Evolutionary conservation across 2,797 vertebrate genomes (phyloP).

Genomic region (Pangasius macronema): DNA sequence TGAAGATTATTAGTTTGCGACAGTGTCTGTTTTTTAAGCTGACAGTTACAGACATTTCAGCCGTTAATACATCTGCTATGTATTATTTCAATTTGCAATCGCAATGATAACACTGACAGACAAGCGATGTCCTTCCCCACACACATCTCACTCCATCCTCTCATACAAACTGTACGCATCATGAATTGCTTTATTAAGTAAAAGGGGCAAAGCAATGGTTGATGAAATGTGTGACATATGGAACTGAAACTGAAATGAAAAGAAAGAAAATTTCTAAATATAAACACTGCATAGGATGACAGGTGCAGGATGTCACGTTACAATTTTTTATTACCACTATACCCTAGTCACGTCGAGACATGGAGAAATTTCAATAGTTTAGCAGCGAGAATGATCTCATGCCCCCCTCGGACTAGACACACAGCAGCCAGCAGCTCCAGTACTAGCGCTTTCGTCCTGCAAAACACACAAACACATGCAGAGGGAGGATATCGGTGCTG

Average conservation of each 20-base stretch:
- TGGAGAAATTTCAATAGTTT: too few relatives aligned
- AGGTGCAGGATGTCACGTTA: too few relatives aligned
- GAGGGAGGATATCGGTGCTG: not conserved
- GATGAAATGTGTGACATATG: not conserved
- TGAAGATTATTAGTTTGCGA: too few relatives aligned
- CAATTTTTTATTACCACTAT: too few relatives aligned
- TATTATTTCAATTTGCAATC: not conserved
- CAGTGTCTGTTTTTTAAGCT: too few relatives aligned
- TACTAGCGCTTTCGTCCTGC: constrained; percentile 96
- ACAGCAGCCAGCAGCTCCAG: constrained; percentile 93
- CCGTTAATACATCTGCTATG: not conserved
- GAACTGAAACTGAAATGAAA: not conserved
- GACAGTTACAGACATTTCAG: not conserved
- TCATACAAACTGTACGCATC: not conserved
- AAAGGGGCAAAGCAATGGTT: not conserved
- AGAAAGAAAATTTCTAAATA: not conserved
- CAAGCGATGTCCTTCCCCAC: too few relatives aligned
- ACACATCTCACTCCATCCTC: not conserved
- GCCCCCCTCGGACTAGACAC: constrained; percentile 95
- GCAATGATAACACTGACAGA: not conserved
- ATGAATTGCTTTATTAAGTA: not conserved
- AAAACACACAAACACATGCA: constrained; percentile 43
- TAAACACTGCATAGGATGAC: not conserved
- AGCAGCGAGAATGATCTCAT: constrained; percentile 97
- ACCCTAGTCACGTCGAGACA: too few relatives aligned